Evolutionary conservation across 2,888 invertebrate genomes (phyloP).

Genomic region (Zelleria hepariella): DNA sequence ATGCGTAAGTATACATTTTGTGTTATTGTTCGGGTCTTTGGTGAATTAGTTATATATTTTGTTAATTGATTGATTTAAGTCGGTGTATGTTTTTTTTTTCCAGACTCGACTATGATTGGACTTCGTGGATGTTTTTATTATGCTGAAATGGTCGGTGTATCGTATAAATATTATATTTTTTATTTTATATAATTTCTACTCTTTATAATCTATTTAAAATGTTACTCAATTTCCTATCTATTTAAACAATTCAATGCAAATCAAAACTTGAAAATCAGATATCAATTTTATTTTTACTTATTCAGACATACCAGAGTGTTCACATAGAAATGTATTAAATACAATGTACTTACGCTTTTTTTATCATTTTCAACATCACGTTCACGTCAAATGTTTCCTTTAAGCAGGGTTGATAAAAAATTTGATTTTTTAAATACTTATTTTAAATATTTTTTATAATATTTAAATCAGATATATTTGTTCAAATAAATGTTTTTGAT

Average conservation of each 20-base stretch:
- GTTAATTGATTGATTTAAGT: not conserved
- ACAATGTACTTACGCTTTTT: no score
- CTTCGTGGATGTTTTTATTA: not conserved
- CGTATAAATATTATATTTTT: not conserved
- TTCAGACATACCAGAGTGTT: no score
- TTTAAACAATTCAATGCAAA: no score
- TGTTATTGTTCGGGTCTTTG: not conserved
- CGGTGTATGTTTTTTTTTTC: not conserved
- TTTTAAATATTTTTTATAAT: not conserved
- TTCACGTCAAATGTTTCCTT: no score
- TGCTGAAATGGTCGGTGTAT: not conserved
- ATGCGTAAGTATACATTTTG: not conserved
- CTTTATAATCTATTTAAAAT: no score
- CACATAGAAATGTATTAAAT: no score
- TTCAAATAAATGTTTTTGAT: no score
- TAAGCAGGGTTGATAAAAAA: no score
- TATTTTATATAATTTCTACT: not conserved
- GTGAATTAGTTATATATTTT: not conserved
- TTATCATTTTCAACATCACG: no score
- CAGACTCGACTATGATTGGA: not conserved
- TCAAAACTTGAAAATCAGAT: no score
- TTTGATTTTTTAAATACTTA: not conserved
- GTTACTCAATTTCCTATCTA: no score
- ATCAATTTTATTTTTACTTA: no score
- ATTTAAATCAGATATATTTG: not conserved